Conservation (phyloP, 2,797 vertebrate species). For the Phaenicophaeus curvirostris region DNA sequence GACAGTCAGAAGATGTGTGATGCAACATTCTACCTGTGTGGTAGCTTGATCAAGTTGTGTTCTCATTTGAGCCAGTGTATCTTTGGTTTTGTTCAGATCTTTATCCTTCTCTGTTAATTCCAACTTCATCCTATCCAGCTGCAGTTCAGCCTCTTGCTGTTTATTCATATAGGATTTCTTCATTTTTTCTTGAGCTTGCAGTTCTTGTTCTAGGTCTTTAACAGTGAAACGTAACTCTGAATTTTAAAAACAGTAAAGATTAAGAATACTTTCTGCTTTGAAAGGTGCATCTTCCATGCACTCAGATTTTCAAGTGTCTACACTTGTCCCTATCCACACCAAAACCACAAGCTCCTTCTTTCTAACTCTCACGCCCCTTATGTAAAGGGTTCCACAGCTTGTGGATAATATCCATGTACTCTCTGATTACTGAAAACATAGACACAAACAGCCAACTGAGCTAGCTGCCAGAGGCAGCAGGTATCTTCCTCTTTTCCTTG, state of each 20-base stretch:
- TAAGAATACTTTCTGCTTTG: not conserved
- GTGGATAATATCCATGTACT: not conserved
- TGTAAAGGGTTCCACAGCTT: not conserved
- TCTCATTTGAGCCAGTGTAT: constrained; percentile 82
- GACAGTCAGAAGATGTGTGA: not conserved
- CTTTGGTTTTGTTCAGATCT: constrained; percentile 80
- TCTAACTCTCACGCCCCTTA: not conserved
- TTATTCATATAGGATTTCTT: constrained; percentile 79
- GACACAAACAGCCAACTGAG: not conserved
- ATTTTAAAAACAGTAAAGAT: constrained; percentile 24
- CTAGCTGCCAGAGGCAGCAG: not conserved
- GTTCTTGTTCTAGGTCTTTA: constrained; percentile 74
- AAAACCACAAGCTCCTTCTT: not conserved
- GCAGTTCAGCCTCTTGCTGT: constrained; percentile 83
- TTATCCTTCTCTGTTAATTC: constrained; percentile 87
- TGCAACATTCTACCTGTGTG: constrained; percentile 79
- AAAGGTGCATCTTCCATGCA: not conserved
- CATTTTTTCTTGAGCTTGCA: constrained; percentile 87
- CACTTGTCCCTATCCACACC: not conserved
- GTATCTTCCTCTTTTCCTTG: not conserved
- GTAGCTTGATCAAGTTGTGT: constrained; percentile 81
- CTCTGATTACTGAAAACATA: not conserved
- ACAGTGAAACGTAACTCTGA: constrained; percentile 83
- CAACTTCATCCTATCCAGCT: constrained; percentile 80
- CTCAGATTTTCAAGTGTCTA: not conserved